Evolutionary conservation across 2,797 vertebrate species (phyloP).

Genomic region (Euphonia xanthogaster): DNA sequence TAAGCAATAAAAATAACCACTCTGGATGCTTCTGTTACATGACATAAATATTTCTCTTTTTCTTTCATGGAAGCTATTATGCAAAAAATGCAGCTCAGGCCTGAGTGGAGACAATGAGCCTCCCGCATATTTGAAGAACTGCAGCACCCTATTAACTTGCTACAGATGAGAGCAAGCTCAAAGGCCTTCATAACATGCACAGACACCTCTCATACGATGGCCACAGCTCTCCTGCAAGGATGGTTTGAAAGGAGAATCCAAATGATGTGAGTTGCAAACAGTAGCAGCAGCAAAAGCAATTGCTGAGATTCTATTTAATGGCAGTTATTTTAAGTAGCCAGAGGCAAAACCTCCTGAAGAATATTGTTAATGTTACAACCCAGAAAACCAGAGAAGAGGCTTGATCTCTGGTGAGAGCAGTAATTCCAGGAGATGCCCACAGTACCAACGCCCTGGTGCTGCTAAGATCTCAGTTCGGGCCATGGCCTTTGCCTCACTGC

Average conservation of each 20-base stretch:
- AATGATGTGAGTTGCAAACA: neutral
- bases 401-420: neutral
- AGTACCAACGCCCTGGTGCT: accelerated
- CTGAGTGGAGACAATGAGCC: neutral
- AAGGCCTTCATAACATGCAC: neutral
- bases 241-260: neutral
- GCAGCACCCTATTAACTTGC: neutral
- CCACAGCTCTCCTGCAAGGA: neutral
- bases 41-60: conserved; percentile 32
- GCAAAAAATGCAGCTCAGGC: neutral
- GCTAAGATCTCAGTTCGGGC: neutral
- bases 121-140: neutral
- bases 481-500: neutral
- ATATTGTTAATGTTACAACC: neutral
- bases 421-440: neutral
- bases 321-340: neutral
- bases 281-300: neutral
- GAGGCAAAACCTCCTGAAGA: neutral
- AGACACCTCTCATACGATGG: neutral
- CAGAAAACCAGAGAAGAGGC: neutral
- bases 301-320: neutral
- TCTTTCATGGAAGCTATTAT: conserved; percentile 3
- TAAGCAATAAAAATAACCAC: conserved; percentile 3
- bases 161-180: neutral
- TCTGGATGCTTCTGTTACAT: neutral